phyloP scores from a whole-genome alignment of 2,797 vertebrate species.

The Anguilla megastoma region DNA sequence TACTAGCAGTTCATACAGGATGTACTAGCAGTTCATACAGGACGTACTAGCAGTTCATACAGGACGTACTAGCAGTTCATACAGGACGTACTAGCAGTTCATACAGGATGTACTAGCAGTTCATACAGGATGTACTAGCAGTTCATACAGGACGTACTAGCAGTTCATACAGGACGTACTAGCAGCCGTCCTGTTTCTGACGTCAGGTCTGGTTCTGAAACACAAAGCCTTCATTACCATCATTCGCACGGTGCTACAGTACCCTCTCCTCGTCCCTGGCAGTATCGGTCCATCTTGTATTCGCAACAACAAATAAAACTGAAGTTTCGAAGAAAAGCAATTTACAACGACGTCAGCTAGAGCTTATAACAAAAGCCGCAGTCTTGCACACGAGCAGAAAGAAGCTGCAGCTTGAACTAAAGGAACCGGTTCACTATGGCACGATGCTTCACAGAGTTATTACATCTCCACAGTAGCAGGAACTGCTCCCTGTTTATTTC shows the following conservation, averaged over 20 bases:
- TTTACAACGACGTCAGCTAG: conserved; percentile 19
- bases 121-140: too few relatives aligned
- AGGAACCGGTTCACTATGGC: conserved; percentile 38
- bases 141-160: too few relatives aligned
- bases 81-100: too few relatives aligned
- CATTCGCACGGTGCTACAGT: background rate
- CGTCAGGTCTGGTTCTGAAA: background rate
- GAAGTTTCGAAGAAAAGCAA: conserved; percentile 17
- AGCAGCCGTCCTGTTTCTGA: background rate
- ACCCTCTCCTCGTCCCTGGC: background rate
- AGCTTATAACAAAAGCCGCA: conserved; percentile 3
- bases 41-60: too few relatives aligned
- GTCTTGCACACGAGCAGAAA: conserved; percentile 28
- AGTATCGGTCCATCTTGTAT: background rate
- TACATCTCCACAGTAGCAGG: conserved; percentile 31
- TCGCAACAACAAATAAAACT: background rate
- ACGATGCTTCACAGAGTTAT: conserved; percentile 30
- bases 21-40: too few relatives aligned
- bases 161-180: too few relatives aligned
- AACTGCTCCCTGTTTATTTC: conserved; percentile 9
- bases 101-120: too few relatives aligned
- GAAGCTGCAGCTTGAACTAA: conserved; percentile 26
- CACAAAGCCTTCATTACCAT: background rate
- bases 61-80: too few relatives aligned
- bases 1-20: too few relatives aligned